A percentile compares a stretch with the other conserved stretches of the same genome.
Conservation (phyloP, 2,888 invertebrate genomes). For the Drosophila colorata region DNA sequence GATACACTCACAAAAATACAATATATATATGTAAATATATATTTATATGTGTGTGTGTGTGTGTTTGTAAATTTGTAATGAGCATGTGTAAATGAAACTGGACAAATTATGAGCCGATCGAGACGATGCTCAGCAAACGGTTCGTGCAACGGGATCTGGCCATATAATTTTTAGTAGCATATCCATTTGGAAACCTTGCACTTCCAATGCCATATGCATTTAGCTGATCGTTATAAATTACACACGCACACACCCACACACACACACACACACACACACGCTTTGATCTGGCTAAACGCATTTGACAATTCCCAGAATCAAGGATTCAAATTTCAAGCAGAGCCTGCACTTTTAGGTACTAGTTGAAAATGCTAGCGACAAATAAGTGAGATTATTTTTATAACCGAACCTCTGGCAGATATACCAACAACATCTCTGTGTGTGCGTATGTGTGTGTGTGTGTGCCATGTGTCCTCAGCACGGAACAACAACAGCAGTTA, state of each 20-base stretch:
- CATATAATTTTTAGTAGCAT: constrained; percentile 55
- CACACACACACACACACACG: constrained; percentile 46
- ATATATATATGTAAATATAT: not conserved
- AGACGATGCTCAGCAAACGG: not conserved
- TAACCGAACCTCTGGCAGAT: constrained; percentile 58
- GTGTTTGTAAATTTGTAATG: constrained; percentile 31
- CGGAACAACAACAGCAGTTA: constrained; percentile 20
- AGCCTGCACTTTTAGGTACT: constrained; percentile 49
- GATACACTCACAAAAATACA: constrained; percentile 24
- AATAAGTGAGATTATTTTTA: constrained; percentile 81
- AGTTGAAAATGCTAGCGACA: constrained; percentile 59
- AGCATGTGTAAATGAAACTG: constrained; percentile 62
- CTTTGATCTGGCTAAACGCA: constrained; percentile 61
- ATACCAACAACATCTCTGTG: constrained; percentile 2
- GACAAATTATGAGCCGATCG: constrained; percentile 60
- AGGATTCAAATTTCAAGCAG: constrained; percentile 75
- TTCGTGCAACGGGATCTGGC: constrained; percentile 46
- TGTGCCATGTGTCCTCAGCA: constrained; percentile 51
- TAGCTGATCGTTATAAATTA: constrained; percentile 75
- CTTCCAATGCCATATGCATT: constrained; percentile 48
- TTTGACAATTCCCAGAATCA: constrained; percentile 69
- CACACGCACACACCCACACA: constrained; percentile 26
- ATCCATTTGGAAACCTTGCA: constrained; percentile 51
- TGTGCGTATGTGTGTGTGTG: constrained; percentile 33
- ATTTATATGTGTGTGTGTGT: not conserved